Evolutionary conservation across 2,888 invertebrate species (phyloP).

Genomic region (Muscina levida): DNA sequence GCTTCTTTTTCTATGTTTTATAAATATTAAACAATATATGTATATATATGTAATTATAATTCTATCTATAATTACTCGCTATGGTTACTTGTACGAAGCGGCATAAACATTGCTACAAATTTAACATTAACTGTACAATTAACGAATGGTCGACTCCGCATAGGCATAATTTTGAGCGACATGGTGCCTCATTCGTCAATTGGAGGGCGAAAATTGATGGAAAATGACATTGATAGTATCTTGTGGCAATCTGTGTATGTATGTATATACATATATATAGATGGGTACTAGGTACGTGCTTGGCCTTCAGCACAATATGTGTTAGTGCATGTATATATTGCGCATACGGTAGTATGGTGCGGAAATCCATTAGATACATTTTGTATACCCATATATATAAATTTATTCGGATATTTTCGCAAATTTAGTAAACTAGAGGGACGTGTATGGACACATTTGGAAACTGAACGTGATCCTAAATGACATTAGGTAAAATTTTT

Average conservation of each 20-base stretch:
- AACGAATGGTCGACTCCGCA: not conserved
- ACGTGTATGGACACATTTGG: too few species aligned
- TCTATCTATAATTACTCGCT: too few species aligned
- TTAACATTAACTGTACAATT: not conserved
- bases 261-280: too few species aligned
- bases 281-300: not conserved
- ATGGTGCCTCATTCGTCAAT: not conserved
- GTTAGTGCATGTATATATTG: not conserved
- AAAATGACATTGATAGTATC: not conserved
- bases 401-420: not conserved
- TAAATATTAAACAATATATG: too few species aligned
- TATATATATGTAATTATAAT: too few species aligned
- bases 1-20: too few species aligned
- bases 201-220: not conserved
- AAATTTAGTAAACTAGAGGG: too few species aligned
- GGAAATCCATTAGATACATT: too few species aligned
- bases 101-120: too few species aligned
- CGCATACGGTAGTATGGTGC: too few species aligned
- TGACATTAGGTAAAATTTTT: not conserved
- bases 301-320: not conserved
- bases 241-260: not conserved
- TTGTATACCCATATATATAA: not conserved
- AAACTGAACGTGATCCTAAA: not conserved
- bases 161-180: not conserved
- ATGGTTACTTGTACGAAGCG: too few species aligned